Conservation (phyloP, 1,140 invertebrate genomes). For the Drosophila repleta region DNA sequence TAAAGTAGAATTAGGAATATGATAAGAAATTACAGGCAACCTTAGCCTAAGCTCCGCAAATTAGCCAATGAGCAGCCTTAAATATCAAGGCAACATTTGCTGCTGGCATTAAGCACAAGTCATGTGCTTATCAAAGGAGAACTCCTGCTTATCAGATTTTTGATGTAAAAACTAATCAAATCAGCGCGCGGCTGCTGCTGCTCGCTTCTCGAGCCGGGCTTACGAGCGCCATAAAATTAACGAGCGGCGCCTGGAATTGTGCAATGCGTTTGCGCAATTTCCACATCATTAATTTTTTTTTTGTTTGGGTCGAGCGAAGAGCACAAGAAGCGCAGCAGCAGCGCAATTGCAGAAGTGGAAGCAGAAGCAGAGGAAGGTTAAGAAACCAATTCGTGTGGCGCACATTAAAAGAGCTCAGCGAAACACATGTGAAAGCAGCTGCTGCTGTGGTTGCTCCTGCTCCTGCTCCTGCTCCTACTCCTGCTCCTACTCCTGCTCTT, state of each 20-base stretch:
- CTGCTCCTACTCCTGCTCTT: no score
- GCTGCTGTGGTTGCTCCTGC: not conserved
- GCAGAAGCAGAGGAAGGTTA: not conserved
- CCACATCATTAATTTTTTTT: conserved; percentile 73
- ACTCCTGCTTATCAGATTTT: conserved; percentile 25
- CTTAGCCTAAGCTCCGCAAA: no score
- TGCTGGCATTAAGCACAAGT: not conserved
- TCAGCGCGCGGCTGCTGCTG: conserved; percentile 13
- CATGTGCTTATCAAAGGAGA: not conserved
- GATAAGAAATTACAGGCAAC: no score
- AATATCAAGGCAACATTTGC: not conserved
- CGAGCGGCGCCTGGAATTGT: conserved; percentile 37
- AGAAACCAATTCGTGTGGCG: not conserved
- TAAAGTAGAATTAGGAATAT: no score
- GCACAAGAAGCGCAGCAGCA: conserved; percentile 13
- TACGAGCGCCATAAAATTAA: conserved; percentile 52
- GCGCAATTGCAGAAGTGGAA: conserved; percentile 19
- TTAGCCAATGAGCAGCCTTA: no score
- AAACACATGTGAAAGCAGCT: conserved; percentile 35
- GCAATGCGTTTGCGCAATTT: conserved; percentile 65
- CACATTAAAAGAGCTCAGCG: conserved; percentile 36
- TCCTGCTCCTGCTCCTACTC: no score
- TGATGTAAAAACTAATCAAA: conserved; percentile 57
- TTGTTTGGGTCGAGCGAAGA: conserved; percentile 13
- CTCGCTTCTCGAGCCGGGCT: conserved; percentile 2